phyloP scores from a whole-genome alignment of 2,113 vertebrate genomes.

The Upupa epops region DNA sequence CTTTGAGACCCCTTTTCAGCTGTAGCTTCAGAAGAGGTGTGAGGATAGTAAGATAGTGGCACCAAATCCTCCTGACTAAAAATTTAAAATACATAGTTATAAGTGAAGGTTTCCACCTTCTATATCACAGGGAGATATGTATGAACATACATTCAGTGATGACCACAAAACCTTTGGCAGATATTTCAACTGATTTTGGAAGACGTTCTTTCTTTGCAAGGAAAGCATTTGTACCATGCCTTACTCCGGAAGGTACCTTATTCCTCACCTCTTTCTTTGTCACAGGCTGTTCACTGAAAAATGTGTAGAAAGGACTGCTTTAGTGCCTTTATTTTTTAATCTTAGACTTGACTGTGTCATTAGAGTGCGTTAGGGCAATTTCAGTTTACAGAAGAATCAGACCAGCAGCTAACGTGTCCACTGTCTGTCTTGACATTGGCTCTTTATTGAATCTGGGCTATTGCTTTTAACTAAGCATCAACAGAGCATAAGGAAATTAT shows the following conservation, averaged over 20 bases:
- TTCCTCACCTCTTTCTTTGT: neutral
- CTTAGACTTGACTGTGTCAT: neutral
- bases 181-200: neutral
- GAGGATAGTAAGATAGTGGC: fast-evolving
- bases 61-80: neutral
- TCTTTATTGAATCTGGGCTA: neutral
- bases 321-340: neutral
- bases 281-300: neutral
- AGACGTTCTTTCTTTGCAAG: neutral
- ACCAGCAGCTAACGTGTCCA: neutral
- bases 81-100: neutral
- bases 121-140: neutral
- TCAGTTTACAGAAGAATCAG: neutral
- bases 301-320: neutral
- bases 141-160: neutral
- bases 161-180: neutral
- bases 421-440: neutral
- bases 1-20: neutral
- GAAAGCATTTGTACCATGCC: neutral
- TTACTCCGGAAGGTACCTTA: neutral
- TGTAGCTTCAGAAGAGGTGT: neutral
- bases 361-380: neutral
- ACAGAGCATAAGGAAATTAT: neutral
- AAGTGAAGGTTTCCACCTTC: neutral
- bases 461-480: neutral